These are phyloP conservation scores for Prolemur simus DNA, from an alignment of 2,113 vertebrate species.

Conservation along the genomic window DNA sequence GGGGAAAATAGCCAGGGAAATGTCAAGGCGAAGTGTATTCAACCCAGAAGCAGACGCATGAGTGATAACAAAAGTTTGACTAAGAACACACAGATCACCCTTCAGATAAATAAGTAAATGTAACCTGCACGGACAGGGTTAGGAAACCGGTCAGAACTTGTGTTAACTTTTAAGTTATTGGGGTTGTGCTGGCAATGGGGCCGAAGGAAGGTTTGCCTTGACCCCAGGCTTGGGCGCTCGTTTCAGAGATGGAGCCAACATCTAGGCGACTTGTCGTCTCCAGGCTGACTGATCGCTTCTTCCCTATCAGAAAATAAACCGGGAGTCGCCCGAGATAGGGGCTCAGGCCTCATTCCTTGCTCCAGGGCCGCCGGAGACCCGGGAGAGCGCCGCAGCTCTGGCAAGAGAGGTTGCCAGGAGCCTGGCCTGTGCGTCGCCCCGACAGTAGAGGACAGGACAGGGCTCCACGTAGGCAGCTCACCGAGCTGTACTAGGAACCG, in stretches of 20 bases:
- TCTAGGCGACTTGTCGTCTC: conserved; percentile 46
- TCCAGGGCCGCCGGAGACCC: neutral
- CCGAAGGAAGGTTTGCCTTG: neutral
- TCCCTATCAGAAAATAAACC: conserved; percentile 64
- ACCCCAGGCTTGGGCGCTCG: neutral
- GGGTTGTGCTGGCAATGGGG: neutral
- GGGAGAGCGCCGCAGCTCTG: neutral
- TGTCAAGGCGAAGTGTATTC: neutral
- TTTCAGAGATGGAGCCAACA: conserved; percentile 1
- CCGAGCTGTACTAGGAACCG: neutral
- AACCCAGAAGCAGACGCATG: neutral
- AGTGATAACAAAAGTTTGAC: neutral
- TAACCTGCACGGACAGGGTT: neutral
- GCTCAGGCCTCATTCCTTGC: neutral
- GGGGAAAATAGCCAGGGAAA: neutral
- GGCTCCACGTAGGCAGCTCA: neutral
- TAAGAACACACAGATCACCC: neutral
- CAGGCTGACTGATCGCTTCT: conserved; percentile 37
- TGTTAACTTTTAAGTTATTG: conserved; percentile 28
- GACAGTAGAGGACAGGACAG: neutral
- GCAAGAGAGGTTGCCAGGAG: neutral
- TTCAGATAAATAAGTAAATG: neutral
- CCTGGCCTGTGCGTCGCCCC: neutral
- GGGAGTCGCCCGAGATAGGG: conserved; percentile 39
- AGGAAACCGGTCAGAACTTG: neutral